Conservation (phyloP, 2,113 vertebrate species). For the Narcine bancroftii region DNA sequence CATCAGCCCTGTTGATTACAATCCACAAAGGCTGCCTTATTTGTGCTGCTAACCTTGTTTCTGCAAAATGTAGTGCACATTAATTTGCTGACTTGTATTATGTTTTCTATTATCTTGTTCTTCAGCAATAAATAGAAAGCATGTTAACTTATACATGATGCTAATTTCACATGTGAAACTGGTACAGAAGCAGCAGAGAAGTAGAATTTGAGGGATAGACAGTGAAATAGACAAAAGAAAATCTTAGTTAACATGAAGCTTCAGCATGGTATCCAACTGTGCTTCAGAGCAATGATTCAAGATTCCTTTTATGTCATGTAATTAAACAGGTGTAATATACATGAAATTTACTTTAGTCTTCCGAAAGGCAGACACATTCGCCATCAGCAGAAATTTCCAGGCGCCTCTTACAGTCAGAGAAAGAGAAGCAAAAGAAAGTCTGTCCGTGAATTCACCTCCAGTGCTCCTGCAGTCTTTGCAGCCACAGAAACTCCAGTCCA, state of each 20-base stretch:
- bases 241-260: background rate
- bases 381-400: too few relatives aligned
- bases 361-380: too few relatives aligned
- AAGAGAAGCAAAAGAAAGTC: too few relatives aligned
- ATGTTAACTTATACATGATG: background rate
- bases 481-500: too few relatives aligned
- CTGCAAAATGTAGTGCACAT: background rate
- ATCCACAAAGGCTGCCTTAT: too few relatives aligned
- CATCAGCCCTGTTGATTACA: too few relatives aligned
- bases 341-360: too few relatives aligned
- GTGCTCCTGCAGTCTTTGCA: too few relatives aligned
- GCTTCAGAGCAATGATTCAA: background rate
- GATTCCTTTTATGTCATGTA: too few relatives aligned
- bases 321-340: too few relatives aligned
- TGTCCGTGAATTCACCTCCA: too few relatives aligned
- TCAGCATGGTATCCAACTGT: background rate
- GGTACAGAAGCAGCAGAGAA: background rate
- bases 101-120: background rate
- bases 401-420: too few relatives aligned
- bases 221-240: background rate
- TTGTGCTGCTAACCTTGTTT: background rate
- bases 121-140: background rate
- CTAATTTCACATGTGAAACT: constrained; percentile 11
- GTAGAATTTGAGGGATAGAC: background rate
- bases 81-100: constrained; percentile 1